Evolutionary conservation across 2,797 vertebrate species (phyloP).

Genomic region (Rallus crepitans): DNA sequence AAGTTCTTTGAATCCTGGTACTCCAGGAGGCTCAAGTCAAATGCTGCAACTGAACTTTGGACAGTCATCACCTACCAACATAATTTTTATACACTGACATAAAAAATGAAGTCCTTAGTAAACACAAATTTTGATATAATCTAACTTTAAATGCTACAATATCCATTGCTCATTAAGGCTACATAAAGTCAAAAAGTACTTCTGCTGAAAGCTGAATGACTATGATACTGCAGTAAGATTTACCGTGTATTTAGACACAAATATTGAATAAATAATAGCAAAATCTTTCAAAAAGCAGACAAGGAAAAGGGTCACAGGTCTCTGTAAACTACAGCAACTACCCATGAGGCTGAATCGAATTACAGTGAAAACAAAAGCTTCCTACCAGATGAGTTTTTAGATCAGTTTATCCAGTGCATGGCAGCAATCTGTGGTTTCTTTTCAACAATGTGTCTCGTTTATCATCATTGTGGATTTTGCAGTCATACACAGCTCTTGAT

Average conservation of each 20-base stretch:
- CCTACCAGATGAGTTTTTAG: slow-evolving; percentile 16
- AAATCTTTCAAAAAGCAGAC: background rate
- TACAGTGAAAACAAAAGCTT: slow-evolving; percentile 18
- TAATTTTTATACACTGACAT: background rate
- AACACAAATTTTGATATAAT: background rate
- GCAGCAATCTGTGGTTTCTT: slow-evolving; percentile 23
- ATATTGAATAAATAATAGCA: background rate
- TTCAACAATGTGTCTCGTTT: background rate
- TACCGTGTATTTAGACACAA: background rate
- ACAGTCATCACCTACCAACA: background rate
- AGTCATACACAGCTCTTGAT: slow-evolving; percentile 10
- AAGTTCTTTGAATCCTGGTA: background rate
- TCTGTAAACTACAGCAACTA: background rate
- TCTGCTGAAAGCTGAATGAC: background rate
- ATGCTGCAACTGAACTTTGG: background rate
- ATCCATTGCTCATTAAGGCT: background rate
- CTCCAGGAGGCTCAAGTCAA: background rate
- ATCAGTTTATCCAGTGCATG: background rate
- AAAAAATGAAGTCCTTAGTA: background rate
- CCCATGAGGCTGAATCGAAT: background rate
- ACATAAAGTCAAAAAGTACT: background rate
- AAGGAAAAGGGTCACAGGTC: background rate
- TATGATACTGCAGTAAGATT: background rate
- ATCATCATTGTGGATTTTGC: slow-evolving; percentile 24
- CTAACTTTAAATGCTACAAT: background rate